Evolutionary conservation across 2,797 vertebrate genomes (phyloP), one percentile per base, ranked within the genome.

Genomic region (Champsocephalus gunnari): DNA sequence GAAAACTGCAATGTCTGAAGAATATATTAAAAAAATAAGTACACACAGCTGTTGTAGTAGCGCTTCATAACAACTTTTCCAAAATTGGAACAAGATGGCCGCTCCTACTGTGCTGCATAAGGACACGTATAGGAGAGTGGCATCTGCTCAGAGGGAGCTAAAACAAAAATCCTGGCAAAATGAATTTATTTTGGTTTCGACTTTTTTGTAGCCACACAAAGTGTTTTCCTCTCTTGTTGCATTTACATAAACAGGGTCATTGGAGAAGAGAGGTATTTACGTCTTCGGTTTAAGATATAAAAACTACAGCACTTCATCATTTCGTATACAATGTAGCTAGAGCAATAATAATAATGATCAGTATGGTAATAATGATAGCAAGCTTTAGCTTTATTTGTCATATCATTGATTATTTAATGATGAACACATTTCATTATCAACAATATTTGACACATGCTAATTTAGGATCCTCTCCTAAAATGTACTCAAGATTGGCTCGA

Each of bases 211-310:
- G 88, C 85, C 87, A 89, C 82, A 81, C 73, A 81, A 80, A 73
- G 65, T 81, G 76, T 90, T 85, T 82, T 54, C 62, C 77, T 84
- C 84, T 86, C 82, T 78, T 78, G 80, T 87, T 63, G 65, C 85
- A 81, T 88, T 88, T 76, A 77, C 87, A 88, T 74, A 79, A 92
- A 92, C 92, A 93, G 91, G 89, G 90, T 94, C 84, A 70, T 67
- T 44, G 66, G 85, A 86, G 80, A 73, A 63, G 53, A 72, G 69
- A 76, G 44, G 76, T 77, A 73, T 88, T 81, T 71, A 66, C 73
- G 72, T 83, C 72, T 53, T 54, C 71, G 73, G 73, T 59, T 48
- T 79, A 85, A 38, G 80, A 85, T 72, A 86, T 72, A 45, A 77
- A 74, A 32, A 84, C 66, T 45, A 17, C 62, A 67, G 55, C 77